A percentile compares a stretch with the other conserved stretches of the same genome.
Conservation (phyloP, 2,113 vertebrate genomes). For the Mobula hypostoma region DNA sequence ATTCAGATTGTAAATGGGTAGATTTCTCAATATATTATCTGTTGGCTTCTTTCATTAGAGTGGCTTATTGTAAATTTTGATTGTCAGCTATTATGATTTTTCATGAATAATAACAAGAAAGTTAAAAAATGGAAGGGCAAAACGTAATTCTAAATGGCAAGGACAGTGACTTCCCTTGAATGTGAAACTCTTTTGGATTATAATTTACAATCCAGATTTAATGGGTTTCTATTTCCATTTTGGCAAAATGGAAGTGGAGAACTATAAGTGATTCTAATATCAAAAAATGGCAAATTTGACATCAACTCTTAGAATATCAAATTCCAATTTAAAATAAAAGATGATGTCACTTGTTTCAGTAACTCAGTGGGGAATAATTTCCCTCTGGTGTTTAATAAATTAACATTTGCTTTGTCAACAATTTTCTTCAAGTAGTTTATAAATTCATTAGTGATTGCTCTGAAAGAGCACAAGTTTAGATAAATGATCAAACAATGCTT, state of each 20-base stretch:
- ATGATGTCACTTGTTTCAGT: not conserved
- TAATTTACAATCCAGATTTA: not conserved
- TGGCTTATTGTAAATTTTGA: not conserved
- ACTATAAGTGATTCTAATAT: not conserved
- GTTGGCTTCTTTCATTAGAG: not conserved
- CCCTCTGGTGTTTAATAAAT: not conserved
- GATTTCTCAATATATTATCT: not conserved
- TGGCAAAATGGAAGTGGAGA: not conserved
- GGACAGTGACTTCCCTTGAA: not conserved
- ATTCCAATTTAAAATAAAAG: not conserved
- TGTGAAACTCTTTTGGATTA: not conserved
- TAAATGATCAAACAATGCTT: not conserved
- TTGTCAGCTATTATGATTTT: not conserved
- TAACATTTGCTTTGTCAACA: not conserved
- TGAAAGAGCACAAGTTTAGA: not conserved
- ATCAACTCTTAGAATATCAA: not conserved
- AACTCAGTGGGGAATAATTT: not conserved
- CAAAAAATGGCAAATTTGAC: not conserved
- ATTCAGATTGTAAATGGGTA: too few species aligned
- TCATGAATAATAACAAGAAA: not conserved
- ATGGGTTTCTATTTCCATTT: not conserved
- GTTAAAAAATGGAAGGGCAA: not conserved
- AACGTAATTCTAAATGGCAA: not conserved
- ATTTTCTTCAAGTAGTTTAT: not conserved
- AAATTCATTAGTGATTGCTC: not conserved